These are phyloP conservation scores for Philhelius pedissequus DNA, from an alignment of 2,888 invertebrate species.

Conservation along the genomic window DNA sequence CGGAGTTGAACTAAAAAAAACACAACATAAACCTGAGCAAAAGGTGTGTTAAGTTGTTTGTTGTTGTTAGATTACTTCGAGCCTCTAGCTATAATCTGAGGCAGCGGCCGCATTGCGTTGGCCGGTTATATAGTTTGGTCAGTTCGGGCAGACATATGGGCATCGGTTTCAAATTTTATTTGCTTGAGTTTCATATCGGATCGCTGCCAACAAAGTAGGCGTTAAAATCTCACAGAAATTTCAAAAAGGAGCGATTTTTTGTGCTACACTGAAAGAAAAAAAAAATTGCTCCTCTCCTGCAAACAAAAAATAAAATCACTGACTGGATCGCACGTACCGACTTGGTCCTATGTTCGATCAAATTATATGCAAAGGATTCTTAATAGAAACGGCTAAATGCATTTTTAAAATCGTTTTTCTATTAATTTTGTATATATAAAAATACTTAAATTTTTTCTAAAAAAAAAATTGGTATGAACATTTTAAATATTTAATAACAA, in stretches of 20 bases:
- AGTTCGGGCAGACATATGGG: constrained; percentile 61
- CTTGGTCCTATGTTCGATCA: no score
- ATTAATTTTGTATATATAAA: no score
- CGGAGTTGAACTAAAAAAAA: constrained; percentile 5
- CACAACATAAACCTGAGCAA: not conserved
- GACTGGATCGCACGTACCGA: no score
- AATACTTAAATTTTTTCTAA: no score
- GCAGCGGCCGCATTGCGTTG: not conserved
- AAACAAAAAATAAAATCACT: no score
- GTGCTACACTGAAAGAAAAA: constrained; percentile 15
- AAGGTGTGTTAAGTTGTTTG: constrained; percentile 60
- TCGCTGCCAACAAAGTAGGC: constrained; percentile 43
- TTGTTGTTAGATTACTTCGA: constrained; percentile 55
- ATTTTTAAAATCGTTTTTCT: no score
- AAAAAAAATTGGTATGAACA: no score
- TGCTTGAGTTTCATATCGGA: constrained; percentile 48
- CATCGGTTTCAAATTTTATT: constrained; percentile 57
- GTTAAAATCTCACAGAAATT: constrained; percentile 49
- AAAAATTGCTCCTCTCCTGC: no score
- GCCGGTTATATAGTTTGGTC: constrained; percentile 6
- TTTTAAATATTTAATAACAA: no score
- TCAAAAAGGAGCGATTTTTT: not conserved
- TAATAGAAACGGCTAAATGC: no score
- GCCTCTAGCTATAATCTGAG: constrained; percentile 30
- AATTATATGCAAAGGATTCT: no score